phyloP scores from a whole-genome alignment of 2,113 vertebrate species.

The Anoplopoma fimbria region DNA sequence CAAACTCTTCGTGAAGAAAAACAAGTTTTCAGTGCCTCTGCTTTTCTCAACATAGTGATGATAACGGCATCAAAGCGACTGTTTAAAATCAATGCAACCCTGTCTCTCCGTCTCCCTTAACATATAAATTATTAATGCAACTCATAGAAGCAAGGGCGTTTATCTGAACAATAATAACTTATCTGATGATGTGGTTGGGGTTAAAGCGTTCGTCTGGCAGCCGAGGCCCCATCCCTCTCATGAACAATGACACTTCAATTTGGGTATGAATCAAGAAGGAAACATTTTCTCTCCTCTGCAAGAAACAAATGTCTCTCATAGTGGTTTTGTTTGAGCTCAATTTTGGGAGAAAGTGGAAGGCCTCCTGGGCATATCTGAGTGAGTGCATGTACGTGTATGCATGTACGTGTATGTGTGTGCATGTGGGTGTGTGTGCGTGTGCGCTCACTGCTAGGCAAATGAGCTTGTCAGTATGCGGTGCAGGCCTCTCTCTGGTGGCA shows the following conservation, averaged over 20 bases:
- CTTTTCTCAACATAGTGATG: constrained; percentile 3
- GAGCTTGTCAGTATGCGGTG: constrained; percentile 76
- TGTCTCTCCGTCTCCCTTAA: constrained; percentile 22
- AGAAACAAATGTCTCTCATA: constrained; percentile 55
- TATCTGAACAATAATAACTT: constrained; percentile 55
- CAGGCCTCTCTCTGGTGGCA: constrained; percentile 78
- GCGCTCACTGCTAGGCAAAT: constrained; percentile 64
- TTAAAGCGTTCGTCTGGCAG: constrained; percentile 57
- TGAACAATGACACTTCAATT: constrained; percentile 69
- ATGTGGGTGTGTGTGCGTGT: constrained; percentile 8
- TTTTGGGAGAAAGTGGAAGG: constrained; percentile 60
- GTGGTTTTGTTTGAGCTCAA: constrained; percentile 63
- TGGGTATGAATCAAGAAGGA: constrained; percentile 55
- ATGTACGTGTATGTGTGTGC: neutral
- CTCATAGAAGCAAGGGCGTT: constrained; percentile 37
- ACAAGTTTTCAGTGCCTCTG: neutral
- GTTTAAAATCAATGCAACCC: constrained; percentile 51
- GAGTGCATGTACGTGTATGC: constrained; percentile 18
- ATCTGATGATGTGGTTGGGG: constrained; percentile 54
- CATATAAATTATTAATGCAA: constrained; percentile 53
- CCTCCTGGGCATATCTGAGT: constrained; percentile 42
- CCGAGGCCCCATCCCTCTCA: constrained; percentile 25
- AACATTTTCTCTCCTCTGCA: constrained; percentile 52
- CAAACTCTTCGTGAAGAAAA: neutral
- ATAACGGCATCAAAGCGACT: constrained; percentile 30